These are phyloP conservation scores for Sakesphorus luctuosus DNA, from an alignment of 2,113 vertebrate species.

Conservation along the genomic window DNA sequence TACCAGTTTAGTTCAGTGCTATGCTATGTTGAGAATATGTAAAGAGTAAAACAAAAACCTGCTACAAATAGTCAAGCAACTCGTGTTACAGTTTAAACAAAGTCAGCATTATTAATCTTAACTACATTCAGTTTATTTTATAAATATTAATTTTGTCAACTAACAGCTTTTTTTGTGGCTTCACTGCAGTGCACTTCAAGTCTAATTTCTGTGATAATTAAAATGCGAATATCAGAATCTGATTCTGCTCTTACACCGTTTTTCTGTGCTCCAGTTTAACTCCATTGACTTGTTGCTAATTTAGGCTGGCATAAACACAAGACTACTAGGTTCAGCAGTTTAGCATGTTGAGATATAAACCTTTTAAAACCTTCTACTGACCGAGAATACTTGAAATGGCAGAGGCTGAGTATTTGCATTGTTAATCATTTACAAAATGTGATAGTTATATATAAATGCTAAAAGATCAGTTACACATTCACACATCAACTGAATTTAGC, in stretches of 20 bases:
- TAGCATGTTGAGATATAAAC: slow-evolving; percentile 12
- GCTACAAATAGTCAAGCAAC: background rate
- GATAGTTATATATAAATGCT: background rate
- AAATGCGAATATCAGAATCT: background rate
- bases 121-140: background rate
- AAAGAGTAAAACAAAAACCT: background rate
- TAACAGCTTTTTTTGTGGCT: background rate
- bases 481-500: slow-evolving; percentile 18
- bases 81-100: background rate
- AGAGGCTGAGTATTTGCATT: slow-evolving; percentile 16
- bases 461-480: background rate
- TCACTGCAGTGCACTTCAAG: background rate
- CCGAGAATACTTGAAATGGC: slow-evolving; percentile 19
- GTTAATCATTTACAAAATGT: slow-evolving; percentile 1
- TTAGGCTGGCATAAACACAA: slow-evolving; percentile 1
- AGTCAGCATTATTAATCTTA: background rate
- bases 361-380: slow-evolving; percentile 25
- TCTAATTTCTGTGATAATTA: background rate
- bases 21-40: rapidly evolving
- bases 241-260: background rate
- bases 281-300: slow-evolving; percentile 15
- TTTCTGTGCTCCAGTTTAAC: background rate
- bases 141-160: background rate
- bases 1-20: background rate
- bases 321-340: slow-evolving; percentile 28